These are phyloP conservation scores for Myotis davidii DNA, from an alignment of 2,113 vertebrate genomes.

Conservation along the genomic window DNA sequence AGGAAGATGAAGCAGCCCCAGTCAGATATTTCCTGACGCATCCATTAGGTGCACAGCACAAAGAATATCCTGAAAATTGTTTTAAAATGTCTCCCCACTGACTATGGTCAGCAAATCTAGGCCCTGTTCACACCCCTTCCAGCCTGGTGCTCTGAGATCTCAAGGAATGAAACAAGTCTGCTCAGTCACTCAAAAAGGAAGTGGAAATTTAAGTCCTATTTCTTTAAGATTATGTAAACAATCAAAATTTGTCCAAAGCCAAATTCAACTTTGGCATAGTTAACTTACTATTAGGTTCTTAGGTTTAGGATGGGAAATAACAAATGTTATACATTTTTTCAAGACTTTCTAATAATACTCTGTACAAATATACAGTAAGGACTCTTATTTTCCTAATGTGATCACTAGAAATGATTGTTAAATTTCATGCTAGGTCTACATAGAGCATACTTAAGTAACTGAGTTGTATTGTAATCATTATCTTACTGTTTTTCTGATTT, in stretches of 20 bases:
- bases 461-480: accelerated
- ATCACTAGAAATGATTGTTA: background rate
- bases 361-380: background rate
- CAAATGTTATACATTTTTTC: background rate
- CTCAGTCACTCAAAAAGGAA: background rate
- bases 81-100: background rate
- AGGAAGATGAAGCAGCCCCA: accelerated
- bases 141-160: accelerated
- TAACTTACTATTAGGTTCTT: background rate
- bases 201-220: background rate
- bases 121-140: accelerated
- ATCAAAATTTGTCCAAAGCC: background rate
- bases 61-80: background rate
- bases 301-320: background rate
- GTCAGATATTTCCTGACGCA: background rate
- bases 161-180: accelerated
- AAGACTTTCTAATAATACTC: background rate
- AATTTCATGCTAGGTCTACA: background rate
- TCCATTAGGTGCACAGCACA: background rate
- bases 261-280: background rate
- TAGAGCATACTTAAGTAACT: background rate
- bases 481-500: background rate
- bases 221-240: background rate
- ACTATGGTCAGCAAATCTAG: accelerated
- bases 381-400: background rate